Base-by-base conservation (phyloP, 1,140 invertebrate species). In the Pseudomyrmex pallidus region DNA sequence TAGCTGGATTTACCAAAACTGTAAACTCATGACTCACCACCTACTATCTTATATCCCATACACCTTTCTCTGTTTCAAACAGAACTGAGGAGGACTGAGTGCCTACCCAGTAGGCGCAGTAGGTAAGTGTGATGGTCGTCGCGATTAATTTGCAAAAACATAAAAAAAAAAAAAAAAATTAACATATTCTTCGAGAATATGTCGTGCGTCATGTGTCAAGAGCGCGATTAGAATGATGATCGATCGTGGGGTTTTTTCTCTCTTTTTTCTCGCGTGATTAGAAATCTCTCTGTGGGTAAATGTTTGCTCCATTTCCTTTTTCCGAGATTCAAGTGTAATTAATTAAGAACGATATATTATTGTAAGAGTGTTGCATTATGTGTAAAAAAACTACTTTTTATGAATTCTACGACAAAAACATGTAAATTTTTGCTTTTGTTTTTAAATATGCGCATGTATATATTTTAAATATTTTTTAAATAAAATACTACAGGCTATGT, bases 21-120 rank as follows among this genome's bases (percentile, higher is more conserved):
- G 89, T 77, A 77, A 77, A 90, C 66, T 91, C 91, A 91, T 91
- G 87, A 92, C 85, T 91, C 85, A 91, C 90, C 85, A 91, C 90
- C 92, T 91, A 91, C 89, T 92, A 88, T 93, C 90, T 93, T 92
- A 93, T 94, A 87, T 91, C 92, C 92, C 92, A 85, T 92, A 94
- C 93, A 94, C 92, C 90, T 94, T 94, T 93, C 92, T 94, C 92
- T 94, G 92, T 93, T 94, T 93, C 92, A 94, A 94, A 94, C 93
- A 94, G 93, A 93, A 94, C 92, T 93, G 85, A 92, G 92, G 93
- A 94, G 92, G 92, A 94, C 92, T 93, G 89, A 90, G 91, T 93
- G 92, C 92, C 92, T 93, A 93, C 90, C 90, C 88, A 91, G 89
- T 93, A 93, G 92, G 92, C 91, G 90, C 89, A 87, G 92, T 94